Conservation (phyloP, 2,888 invertebrate species). For the Cataglyphis rosenhaueri region DNA sequence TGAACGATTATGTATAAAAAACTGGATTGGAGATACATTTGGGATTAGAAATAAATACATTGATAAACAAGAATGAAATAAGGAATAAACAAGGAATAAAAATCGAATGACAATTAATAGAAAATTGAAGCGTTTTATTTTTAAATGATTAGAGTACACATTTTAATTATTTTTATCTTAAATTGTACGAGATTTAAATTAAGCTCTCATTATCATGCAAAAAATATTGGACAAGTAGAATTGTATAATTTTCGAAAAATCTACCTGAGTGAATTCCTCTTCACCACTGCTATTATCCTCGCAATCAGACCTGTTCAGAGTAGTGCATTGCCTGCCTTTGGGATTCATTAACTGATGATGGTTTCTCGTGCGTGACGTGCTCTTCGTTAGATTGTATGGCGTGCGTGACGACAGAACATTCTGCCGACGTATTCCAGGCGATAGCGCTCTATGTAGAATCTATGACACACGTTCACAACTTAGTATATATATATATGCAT, state of each 20-base stretch:
- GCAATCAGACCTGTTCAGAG: slow-evolving; percentile 83
- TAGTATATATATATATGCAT: not conserved
- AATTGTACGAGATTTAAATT: not conserved
- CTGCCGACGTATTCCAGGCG: slow-evolving; percentile 78
- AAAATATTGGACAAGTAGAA: not conserved
- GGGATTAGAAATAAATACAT: not conserved
- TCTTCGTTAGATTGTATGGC: slow-evolving; percentile 81
- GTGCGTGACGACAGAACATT: slow-evolving; percentile 77
- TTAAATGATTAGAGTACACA: not conserved
- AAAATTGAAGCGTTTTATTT: not conserved
- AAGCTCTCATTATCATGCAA: not conserved
- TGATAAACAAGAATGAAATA: not conserved
- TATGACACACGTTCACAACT: slow-evolving; percentile 55
- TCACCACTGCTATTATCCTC: slow-evolving; percentile 86
- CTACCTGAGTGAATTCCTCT: slow-evolving; percentile 83
- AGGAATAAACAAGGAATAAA: not conserved
- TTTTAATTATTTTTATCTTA: not conserved
- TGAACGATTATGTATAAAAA: not conserved
- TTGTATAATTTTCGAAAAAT: not conserved
- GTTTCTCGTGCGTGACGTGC: slow-evolving; percentile 79
- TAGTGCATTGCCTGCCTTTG: slow-evolving; percentile 78
- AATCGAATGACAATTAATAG: not conserved
- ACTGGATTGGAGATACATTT: not conserved
- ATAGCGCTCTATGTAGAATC: slow-evolving; percentile 82
- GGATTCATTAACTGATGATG: slow-evolving; percentile 81